These are phyloP conservation scores for Lepisosteus oculatus DNA, from an alignment of 2,113 vertebrate species.

Conservation along the genomic window DNA sequence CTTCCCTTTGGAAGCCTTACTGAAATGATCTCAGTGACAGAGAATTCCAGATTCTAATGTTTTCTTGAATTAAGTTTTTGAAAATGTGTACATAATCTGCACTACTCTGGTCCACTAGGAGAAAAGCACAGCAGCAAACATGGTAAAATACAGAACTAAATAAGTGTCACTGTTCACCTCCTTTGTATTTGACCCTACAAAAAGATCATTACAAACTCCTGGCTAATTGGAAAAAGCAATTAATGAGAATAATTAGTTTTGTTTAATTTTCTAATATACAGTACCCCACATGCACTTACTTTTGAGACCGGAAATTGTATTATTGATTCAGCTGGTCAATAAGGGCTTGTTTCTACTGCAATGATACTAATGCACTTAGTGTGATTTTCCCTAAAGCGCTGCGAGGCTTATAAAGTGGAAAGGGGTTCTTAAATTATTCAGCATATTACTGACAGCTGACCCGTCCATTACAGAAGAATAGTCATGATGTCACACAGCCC, in stretches of 20 bases:
- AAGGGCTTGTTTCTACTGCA: conserved; percentile 55
- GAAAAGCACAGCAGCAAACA: too few relatives aligned
- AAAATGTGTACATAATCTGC: too few relatives aligned
- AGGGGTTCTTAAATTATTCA: conserved; percentile 72
- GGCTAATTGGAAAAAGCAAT: too few relatives aligned
- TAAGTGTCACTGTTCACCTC: background rate
- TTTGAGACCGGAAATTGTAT: conserved; percentile 32
- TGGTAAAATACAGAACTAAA: background rate
- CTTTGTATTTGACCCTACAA: background rate
- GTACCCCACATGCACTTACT: conserved; percentile 20
- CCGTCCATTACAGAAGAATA: conserved; percentile 56
- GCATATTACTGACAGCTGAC: conserved; percentile 42
- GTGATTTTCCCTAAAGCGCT: conserved; percentile 46
- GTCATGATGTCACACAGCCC: conserved; percentile 62
- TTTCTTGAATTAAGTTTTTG: too few relatives aligned
- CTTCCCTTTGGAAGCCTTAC: too few relatives aligned
- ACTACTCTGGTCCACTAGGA: too few relatives aligned
- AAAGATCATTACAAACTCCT: too few relatives aligned
- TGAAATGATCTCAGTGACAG: too few relatives aligned
- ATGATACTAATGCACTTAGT: conserved; percentile 66
- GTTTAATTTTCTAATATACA: too few relatives aligned
- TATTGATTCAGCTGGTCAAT: conserved; percentile 67
- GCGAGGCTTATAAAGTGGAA: conserved; percentile 61
- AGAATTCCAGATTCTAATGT: too few relatives aligned
- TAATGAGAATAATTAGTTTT: too few relatives aligned